A percentile compares a stretch with the other conserved stretches of the same genome.
These are phyloP conservation scores for Lithobates pipiens DNA, from an alignment of 2,797 vertebrate species.

Conservation along the genomic window DNA sequence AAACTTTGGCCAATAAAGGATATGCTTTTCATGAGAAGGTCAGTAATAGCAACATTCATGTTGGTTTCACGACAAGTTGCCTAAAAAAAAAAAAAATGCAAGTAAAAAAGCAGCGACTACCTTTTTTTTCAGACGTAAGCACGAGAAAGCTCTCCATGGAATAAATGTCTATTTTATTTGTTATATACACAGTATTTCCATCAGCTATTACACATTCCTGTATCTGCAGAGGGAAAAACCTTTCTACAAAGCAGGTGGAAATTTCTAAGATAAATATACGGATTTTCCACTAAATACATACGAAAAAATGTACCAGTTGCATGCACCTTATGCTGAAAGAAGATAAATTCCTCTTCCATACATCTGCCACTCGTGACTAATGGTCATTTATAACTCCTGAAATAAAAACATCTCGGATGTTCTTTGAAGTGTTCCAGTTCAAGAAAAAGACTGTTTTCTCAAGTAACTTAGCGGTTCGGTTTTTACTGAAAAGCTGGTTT, in stretches of 20 bases:
- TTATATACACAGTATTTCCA: neutral
- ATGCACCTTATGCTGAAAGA: neutral
- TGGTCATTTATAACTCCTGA: slow-evolving; percentile 39
- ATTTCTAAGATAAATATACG: neutral
- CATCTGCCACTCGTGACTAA: slow-evolving; percentile 30
- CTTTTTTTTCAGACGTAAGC: too few relatives aligned
- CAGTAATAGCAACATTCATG: too few relatives aligned
- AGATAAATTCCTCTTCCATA: slow-evolving; percentile 22
- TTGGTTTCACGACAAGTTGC: too few relatives aligned
- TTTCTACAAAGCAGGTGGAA: slow-evolving; percentile 3
- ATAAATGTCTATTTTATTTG: slow-evolving; percentile 1
- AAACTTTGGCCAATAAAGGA: too few relatives aligned
- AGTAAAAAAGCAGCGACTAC: too few relatives aligned
- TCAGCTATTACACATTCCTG: neutral
- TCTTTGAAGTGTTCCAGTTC: slow-evolving; percentile 39
- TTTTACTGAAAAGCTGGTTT: slow-evolving; percentile 42
- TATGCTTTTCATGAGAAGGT: too few relatives aligned
- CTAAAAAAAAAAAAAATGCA: too few relatives aligned
- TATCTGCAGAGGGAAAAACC: neutral
- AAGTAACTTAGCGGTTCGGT: slow-evolving; percentile 12
- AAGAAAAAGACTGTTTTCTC: slow-evolving; percentile 32
- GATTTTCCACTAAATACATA: neutral
- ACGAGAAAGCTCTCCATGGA: neutral
- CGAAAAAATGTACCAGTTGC: neutral
- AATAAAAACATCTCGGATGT: slow-evolving; percentile 25